Base-by-base conservation (phyloP, 2,797 vertebrate species). In the Petrocephalus schoutedeni region DNA sequence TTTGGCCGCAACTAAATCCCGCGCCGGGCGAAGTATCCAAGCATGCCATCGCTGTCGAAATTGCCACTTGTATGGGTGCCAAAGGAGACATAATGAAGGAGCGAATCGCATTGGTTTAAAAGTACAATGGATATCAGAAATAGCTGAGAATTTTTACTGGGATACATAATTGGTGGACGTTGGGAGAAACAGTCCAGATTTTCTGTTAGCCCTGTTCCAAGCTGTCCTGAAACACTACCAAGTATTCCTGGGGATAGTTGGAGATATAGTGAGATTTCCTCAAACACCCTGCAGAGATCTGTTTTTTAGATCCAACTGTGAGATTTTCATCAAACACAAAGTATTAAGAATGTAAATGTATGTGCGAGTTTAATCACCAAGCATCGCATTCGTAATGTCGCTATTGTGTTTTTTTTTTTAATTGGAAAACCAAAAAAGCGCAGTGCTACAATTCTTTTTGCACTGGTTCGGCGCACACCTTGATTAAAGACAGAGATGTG, bases 401-500 rank as follows among this genome's bases (percentile, higher is more conserved):
- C 41, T 41, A 77, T 45, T 16, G 41, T 32, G 53, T 32, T 85
- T 84, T 85, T 28, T 28, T 28, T 28, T 85, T 56, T 23, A 54
- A 85, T 56, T 54, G 82, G 49, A 56, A 54, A 84, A 54, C n/a
- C 19, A 74, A 74, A 32, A 77, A 77, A 74, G 41, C 19, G 16
- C 41, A 45, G 19, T 36, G 41, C 36, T 45, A 77, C 71, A n/a
- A 9, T 67, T 49, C 51, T 64, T 80, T 87, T 51, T 49, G 9
- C 9, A 6, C 88, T 56, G 88, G 71, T 32, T 23, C 53, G 7
- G 19, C 64, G 19, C 32, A 86, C 49, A 54, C 53, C 32, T 14
- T 59, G 84, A 74, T 86, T 74, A 57, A 36, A 86, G 90, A 90
- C 87, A 90, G 88, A 87, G 59, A 91, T 89, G 32, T 54, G 19